phyloP scores from a whole-genome alignment of 1,140 invertebrate genomes.

The Liolophura sinensis region DNA sequence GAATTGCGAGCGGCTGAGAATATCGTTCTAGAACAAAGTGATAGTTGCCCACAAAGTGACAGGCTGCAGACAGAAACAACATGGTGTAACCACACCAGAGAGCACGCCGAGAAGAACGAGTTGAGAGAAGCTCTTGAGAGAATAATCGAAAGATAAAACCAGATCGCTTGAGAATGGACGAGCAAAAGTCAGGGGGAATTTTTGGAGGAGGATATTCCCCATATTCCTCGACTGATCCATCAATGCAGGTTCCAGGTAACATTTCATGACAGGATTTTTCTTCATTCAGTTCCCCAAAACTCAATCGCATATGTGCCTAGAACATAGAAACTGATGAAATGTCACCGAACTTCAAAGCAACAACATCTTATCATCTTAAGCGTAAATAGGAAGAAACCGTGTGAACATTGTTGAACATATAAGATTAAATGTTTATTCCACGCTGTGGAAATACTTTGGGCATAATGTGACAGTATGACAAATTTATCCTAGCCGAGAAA shows the following conservation, averaged over 20 bases:
- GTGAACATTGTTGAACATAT: no score
- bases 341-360: not conserved
- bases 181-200: slow-evolving; percentile 7
- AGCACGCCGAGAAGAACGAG: not conserved
- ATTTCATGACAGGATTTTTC: no score
- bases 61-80: slow-evolving; percentile 4
- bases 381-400: no score
- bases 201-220: slow-evolving; percentile 21
- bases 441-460: no score
- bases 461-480: no score
- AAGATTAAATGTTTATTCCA: no score
- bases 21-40: not conserved
- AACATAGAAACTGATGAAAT: not conserved
- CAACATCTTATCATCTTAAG: no score
- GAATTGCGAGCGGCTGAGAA: no score
- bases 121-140: not conserved
- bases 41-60: not conserved
- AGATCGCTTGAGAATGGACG: slow-evolving; percentile 18
- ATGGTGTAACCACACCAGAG: not conserved
- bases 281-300: no score
- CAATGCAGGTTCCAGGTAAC: slow-evolving; percentile 32
- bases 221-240: slow-evolving; percentile 29
- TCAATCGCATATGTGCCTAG: not conserved
- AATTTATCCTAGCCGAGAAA: no score
- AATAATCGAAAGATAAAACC: not conserved